Conservation (phyloP, 2,888 invertebrate species). For the Agapostemon virescens region DNA sequence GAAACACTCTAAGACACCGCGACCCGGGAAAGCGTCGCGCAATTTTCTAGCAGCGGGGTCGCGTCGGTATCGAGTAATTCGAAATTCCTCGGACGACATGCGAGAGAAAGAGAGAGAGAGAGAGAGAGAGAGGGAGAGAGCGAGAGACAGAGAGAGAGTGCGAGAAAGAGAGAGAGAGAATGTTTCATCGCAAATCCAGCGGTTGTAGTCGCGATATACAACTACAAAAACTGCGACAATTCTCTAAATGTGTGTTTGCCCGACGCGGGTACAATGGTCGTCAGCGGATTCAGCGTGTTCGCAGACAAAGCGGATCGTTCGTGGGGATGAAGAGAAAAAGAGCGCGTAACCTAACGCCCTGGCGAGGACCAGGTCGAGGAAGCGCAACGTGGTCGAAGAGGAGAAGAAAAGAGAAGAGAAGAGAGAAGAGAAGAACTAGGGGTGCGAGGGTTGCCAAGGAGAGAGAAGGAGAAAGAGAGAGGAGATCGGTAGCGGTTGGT, state of each 20-base stretch:
- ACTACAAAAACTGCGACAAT: slow-evolving; percentile 25
- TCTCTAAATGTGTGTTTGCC: slow-evolving; percentile 20
- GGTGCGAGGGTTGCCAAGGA: slow-evolving; percentile 20
- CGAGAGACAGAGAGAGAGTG: too few relatives aligned
- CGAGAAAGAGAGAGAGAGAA: too few relatives aligned
- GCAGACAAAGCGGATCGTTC: slow-evolving; percentile 31
- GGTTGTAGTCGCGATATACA: neutral
- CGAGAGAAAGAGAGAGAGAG: neutral
- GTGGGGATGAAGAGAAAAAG: slow-evolving; percentile 45
- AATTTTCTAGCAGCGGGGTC: slow-evolving; percentile 8
- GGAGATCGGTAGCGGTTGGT: slow-evolving; percentile 55
- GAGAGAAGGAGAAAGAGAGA: slow-evolving; percentile 28
- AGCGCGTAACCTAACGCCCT: slow-evolving; percentile 59
- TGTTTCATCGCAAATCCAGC: neutral
- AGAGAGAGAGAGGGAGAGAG: too few relatives aligned
- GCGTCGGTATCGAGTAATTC: neutral
- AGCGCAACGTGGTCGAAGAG: slow-evolving; percentile 46
- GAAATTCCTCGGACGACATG: too few relatives aligned
- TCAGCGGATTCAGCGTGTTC: slow-evolving; percentile 14
- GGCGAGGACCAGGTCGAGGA: slow-evolving; percentile 56
- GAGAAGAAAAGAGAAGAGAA: neutral
- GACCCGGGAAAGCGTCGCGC: slow-evolving; percentile 8
- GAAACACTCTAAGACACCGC: slow-evolving; percentile 24
- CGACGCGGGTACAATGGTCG: slow-evolving; percentile 15
- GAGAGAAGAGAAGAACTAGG: slow-evolving; percentile 35